Conservation (phyloP, 30 jellyfish, hydroid and myxozoan species). For the Cassiopea andromeda region DNA sequence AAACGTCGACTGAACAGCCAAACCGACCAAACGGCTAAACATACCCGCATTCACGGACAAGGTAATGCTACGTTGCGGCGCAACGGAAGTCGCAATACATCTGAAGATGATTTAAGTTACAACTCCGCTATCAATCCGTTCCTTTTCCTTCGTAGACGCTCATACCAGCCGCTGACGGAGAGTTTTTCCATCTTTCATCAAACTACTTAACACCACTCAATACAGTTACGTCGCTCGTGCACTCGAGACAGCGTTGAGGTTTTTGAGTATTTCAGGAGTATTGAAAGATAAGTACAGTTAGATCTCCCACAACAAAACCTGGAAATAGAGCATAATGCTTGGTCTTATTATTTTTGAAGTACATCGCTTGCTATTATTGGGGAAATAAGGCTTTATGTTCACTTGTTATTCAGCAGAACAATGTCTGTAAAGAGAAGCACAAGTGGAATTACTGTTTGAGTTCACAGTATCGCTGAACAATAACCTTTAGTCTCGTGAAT, state of each 20-base stretch:
- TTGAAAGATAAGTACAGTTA: conserved; percentile 36
- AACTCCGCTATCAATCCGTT: not conserved
- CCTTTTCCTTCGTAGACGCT: conserved; percentile 1
- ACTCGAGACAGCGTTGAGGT: conserved; percentile 50
- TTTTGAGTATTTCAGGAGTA: conserved; percentile 27
- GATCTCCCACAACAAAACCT: conserved; percentile 60
- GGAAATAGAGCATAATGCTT: conserved; percentile 40
- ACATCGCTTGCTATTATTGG: conserved; percentile 68
- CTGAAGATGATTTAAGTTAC: no score
- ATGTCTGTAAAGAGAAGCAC: conserved; percentile 51
- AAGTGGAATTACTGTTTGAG: conserved; percentile 65
- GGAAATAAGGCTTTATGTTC: conserved; percentile 70
- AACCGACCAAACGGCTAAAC: conserved; percentile 8
- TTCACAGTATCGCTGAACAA: conserved; percentile 54
- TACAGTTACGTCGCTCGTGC: conserved; percentile 9
- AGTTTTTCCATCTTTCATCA: conserved; percentile 28
- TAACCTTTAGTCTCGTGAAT: conserved; percentile 58
- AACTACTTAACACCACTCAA: conserved; percentile 5
- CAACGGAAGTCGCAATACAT: not conserved
- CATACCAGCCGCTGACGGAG: not conserved
- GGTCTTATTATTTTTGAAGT: conserved; percentile 52
- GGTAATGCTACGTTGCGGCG: not conserved
- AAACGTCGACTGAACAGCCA: not conserved
- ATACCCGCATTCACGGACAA: conserved; percentile 6
- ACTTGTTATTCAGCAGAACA: conserved; percentile 66